phyloP scores from a whole-genome alignment of 2,113 vertebrate species.

The Equus przewalskii region DNA sequence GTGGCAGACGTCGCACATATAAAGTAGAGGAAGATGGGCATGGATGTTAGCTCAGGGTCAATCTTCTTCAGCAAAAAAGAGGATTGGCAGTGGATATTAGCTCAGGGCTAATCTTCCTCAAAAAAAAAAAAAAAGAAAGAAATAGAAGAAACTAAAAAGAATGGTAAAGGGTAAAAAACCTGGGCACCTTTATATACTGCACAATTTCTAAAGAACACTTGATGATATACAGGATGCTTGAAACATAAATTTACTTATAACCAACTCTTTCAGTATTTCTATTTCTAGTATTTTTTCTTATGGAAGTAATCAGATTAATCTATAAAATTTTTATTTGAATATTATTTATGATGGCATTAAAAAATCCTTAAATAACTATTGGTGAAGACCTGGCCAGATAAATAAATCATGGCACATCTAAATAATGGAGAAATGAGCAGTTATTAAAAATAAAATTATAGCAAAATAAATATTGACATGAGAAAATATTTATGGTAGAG shows the following conservation, averaged over 20 bases:
- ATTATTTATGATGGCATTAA: constrained; percentile 24
- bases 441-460: constrained; percentile 63
- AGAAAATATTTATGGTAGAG: background rate
- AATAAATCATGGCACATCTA: constrained; percentile 1
- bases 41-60: too few species aligned
- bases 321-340: constrained; percentile 34
- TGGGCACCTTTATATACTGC: background rate
- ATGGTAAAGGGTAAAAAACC: background rate
- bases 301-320: constrained; percentile 18
- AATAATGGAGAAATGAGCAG: background rate
- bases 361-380: constrained; percentile 2
- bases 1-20: too few species aligned
- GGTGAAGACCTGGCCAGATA: constrained; percentile 2
- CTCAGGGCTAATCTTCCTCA: too few species aligned
- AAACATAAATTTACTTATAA: background rate
- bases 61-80: too few species aligned
- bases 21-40: too few species aligned
- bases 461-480: background rate
- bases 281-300: background rate
- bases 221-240: background rate
- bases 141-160: background rate
- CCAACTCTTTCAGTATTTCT: background rate
- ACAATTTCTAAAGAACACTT: background rate
- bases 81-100: too few species aligned
- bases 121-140: too few species aligned